Evolutionary conservation across 2,797 vertebrate genomes (phyloP).

Genomic region (Parotocinclus haroldoi): DNA sequence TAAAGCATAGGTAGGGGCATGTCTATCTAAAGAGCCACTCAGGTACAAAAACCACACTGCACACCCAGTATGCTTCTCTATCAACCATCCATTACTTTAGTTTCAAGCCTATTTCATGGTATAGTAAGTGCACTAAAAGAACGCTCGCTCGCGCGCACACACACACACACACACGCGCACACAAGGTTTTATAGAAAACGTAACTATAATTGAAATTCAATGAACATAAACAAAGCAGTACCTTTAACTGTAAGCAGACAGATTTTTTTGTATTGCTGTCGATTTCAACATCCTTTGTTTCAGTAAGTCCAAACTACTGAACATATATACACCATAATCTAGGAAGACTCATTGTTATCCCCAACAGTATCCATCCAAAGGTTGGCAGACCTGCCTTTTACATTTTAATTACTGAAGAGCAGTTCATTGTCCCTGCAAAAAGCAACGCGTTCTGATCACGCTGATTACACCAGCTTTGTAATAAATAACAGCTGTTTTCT

Average conservation of each 20-base stretch:
- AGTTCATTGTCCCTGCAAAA: too few relatives aligned
- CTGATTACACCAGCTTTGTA: too few relatives aligned
- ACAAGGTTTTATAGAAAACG: slow-evolving; percentile 50
- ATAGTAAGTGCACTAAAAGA: slow-evolving; percentile 75
- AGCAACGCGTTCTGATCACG: too few relatives aligned
- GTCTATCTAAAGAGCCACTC: slow-evolving; percentile 63
- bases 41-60: slow-evolving; percentile 77
- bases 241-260: slow-evolving; percentile 68
- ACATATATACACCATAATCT: slow-evolving; percentile 69
- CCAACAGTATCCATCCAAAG: slow-evolving; percentile 46
- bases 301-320: slow-evolving; percentile 68
- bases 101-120: slow-evolving; percentile 79
- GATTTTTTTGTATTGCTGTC: slow-evolving; percentile 76
- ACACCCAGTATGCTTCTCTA: slow-evolving; percentile 74
- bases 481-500: too few relatives aligned
- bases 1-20: slow-evolving; percentile 48
- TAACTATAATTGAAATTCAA: slow-evolving; percentile 57
- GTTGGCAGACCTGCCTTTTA: too few relatives aligned
- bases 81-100: slow-evolving; percentile 76
- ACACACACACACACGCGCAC: slow-evolving; percentile 51
- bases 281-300: slow-evolving; percentile 62
- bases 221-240: slow-evolving; percentile 48
- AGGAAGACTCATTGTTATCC: slow-evolving; percentile 79
- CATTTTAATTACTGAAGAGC: too few relatives aligned
- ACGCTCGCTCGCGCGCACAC: slow-evolving; percentile 58